A percentile compares a stretch with the other conserved stretches of the same genome.
Conservation (phyloP, 1,140 invertebrate genomes). For the Hestina assimilis region DNA sequence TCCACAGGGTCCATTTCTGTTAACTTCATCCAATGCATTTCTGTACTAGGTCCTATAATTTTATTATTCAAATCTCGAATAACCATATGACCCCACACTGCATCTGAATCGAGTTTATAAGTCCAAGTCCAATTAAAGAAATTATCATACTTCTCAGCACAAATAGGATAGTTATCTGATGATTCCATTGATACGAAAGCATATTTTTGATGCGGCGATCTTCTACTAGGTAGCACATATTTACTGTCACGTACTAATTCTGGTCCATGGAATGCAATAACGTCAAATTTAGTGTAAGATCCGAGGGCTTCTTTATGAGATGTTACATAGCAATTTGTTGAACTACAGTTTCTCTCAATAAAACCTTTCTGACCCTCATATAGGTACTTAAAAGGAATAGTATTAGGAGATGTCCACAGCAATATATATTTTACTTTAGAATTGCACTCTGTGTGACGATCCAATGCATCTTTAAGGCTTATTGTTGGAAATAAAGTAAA, state of each 20-base stretch:
- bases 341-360: slow-evolving; percentile 42
- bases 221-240: slow-evolving; percentile 31
- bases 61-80: slow-evolving; percentile 50
- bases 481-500: not conserved
- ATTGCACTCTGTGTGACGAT: not conserved
- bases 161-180: slow-evolving; percentile 57
- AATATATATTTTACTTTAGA: slow-evolving; percentile 51
- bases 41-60: slow-evolving; percentile 53
- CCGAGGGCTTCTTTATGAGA: slow-evolving; percentile 34
- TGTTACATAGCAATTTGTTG: slow-evolving; percentile 56
- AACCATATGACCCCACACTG: slow-evolving; percentile 78
- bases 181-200: slow-evolving; percentile 64
- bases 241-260: slow-evolving; percentile 32
- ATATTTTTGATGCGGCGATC: slow-evolving; percentile 57
- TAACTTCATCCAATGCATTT: slow-evolving; percentile 56
- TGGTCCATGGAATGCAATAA: slow-evolving; percentile 49
- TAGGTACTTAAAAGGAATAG: slow-evolving; percentile 51
- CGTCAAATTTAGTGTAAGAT: slow-evolving; percentile 54
- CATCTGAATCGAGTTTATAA: slow-evolving; percentile 82
- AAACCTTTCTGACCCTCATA: slow-evolving; percentile 44
- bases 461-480: not conserved
- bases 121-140: slow-evolving; percentile 84
- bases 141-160: slow-evolving; percentile 52
- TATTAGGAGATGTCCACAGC: slow-evolving; percentile 48
- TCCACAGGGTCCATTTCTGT: slow-evolving; percentile 59